These are phyloP conservation scores for Epinephelus awoara DNA, from an alignment of 2,797 vertebrate genomes.

Conservation along the genomic window DNA sequence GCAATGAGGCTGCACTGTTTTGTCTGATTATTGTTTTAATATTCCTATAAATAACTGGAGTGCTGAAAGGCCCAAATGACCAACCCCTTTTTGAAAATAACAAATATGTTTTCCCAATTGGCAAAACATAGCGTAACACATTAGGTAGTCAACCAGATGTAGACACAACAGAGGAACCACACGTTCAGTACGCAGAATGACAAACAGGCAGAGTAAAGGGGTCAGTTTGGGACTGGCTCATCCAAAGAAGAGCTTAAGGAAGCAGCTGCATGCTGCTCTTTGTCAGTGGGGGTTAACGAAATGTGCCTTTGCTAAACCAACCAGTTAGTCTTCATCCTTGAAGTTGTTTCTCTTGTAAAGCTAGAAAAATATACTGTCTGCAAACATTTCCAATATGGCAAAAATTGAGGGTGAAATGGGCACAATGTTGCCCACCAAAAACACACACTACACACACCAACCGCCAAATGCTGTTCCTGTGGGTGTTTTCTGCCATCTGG, in stretches of 20 bases:
- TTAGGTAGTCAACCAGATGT: background rate
- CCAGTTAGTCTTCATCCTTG: too few relatives aligned
- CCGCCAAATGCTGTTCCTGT: too few relatives aligned
- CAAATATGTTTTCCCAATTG: background rate
- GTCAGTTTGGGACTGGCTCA: background rate
- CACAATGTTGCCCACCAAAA: too few relatives aligned
- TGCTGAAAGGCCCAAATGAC: slow-evolving; percentile 4
- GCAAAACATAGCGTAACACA: background rate
- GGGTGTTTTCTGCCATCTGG: too few relatives aligned
- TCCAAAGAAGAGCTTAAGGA: background rate
- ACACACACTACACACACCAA: too few relatives aligned
- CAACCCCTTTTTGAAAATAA: background rate
- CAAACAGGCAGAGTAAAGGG: background rate
- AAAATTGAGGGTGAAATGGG: too few relatives aligned
- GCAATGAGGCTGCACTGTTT: background rate
- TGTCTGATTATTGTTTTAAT: slow-evolving; percentile 9
- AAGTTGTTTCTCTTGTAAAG: too few relatives aligned
- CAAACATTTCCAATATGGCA: too few relatives aligned
- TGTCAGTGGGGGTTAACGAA: too few relatives aligned
- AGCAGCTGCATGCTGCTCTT: too few relatives aligned
- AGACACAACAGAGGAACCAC: background rate
- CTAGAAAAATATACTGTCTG: too few relatives aligned
- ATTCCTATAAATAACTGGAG: slow-evolving; percentile 20
- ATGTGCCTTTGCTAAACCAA: too few relatives aligned
- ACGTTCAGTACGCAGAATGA: background rate